A percentile compares a stretch with the other conserved stretches of the same genome.
Evolutionary conservation across 2,113 vertebrate genomes (phyloP).

Genomic region (Plectropomus leopardus): DNA sequence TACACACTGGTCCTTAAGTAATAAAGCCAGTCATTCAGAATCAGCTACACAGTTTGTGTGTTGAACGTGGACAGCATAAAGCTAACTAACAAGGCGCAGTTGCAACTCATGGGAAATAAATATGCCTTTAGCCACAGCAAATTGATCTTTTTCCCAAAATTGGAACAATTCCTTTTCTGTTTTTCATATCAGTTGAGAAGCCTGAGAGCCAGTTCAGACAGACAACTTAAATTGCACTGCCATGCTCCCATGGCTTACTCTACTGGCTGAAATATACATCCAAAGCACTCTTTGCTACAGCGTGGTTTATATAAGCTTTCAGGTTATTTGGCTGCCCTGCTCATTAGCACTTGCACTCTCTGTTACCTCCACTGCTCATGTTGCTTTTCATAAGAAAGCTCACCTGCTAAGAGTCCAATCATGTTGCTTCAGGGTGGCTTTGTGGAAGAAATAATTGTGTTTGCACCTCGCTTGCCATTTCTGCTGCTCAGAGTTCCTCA

Average conservation of each 20-base stretch:
- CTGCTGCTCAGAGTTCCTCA: neutral
- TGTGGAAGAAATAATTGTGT: conserved; percentile 16
- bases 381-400: conserved; percentile 9
- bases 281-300: neutral
- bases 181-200: conserved; percentile 17
- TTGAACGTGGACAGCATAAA: neutral
- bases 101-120: conserved; percentile 28
- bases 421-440: conserved; percentile 20
- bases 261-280: conserved; percentile 20
- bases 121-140: conserved; percentile 11
- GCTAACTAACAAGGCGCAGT: neutral
- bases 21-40: neutral
- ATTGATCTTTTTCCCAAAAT: conserved; percentile 32
- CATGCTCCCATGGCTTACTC: neutral
- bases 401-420: neutral
- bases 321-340: conserved; percentile 20
- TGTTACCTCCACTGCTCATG: neutral
- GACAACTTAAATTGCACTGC: neutral
- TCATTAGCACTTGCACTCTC: conserved; percentile 24
- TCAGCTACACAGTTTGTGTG: neutral
- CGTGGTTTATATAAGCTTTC: neutral
- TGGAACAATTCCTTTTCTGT: conserved; percentile 3
- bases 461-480: neutral
- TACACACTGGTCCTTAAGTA: neutral
- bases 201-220: conserved; percentile 29